Evolutionary conservation across 2,113 vertebrate species (phyloP), one percentile per base, ranked within the genome.

Genomic region (Stigmatopora argus): DNA sequence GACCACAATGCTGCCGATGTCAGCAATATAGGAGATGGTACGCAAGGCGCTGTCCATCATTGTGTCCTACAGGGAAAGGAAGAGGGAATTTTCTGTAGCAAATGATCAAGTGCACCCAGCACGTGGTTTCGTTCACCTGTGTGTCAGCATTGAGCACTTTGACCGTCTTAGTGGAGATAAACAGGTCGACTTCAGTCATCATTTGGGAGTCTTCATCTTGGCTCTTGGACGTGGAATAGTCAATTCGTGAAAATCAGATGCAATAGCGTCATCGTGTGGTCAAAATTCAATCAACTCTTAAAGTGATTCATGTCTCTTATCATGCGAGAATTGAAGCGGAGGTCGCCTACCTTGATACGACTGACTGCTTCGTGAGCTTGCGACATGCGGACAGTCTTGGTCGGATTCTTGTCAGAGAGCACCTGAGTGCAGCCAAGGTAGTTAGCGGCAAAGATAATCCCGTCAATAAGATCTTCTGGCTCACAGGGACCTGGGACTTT

Each of bases 401-500:
- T 95, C 0, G 96, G 96, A 80, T 99, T 99, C 64, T 95, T 92
- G 78, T 99, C 96, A 0, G 97, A 99, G 18, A 98, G 85, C 79
- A 99, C 90, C 87, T 97, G 96, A 1, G 96, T 98, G 71, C 95
- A 99, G 67, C 97, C 97, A 85, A 99, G 89, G 89, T 98, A 99
- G 90, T 99, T 99, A 80, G 97, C 96, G 38, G 96, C 97, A 67
- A 99, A 99, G 83, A 99, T 99, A 86, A 99, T 99, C 13, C 97
- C 97, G 71, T 98, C 96, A 3, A 99, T 96, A 67, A 99, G 96
- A 83, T 99, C 97, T 70, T 99, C 97, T 0, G 97, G 96, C 75
- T 99, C 97, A 71, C 97, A 99, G 13, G 97, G 97, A 18, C 97
- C 97, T 88, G 97, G 97, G 80, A 99, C 97, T 99, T 53, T 41